These are phyloP conservation scores for Lasiurus borealis DNA, from an alignment of 2,113 vertebrate genomes.

Conservation along the genomic window DNA sequence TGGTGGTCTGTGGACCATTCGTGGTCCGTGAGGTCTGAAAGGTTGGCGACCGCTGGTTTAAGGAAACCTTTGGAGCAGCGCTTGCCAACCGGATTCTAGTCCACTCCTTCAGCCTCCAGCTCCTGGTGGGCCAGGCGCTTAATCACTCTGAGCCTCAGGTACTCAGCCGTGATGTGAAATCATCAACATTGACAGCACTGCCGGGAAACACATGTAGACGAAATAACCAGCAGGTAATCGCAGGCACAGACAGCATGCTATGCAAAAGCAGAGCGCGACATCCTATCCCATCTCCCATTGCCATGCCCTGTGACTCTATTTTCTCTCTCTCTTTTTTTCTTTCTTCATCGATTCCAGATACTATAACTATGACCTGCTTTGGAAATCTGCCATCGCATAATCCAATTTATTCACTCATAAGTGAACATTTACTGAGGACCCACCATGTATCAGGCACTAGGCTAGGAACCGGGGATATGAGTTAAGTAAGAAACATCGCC, in stretches of 20 bases:
- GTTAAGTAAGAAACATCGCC: neutral
- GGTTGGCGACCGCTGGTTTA: too few species aligned
- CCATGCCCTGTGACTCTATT: fast-evolving
- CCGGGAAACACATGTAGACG: neutral
- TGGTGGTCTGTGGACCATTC: too few species aligned
- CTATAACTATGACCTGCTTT: neutral
- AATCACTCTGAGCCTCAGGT: neutral
- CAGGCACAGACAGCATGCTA: neutral
- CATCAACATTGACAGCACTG: too few species aligned
- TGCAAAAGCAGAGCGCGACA: neutral
- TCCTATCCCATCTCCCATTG: fast-evolving
- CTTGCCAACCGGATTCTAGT: neutral
- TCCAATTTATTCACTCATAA: neutral
- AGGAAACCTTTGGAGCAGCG: too few species aligned
- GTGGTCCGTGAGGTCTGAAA: too few species aligned
- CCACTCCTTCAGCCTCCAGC: neutral
- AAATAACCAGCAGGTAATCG: neutral
- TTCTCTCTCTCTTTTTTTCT: neutral
- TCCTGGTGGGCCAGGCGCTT: neutral
- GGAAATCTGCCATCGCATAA: neutral
- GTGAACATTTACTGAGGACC: neutral
- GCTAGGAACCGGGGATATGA: neutral
- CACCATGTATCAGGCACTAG: neutral
- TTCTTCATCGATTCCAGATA: neutral
- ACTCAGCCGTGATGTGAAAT: neutral